Evolutionary conservation across 2,888 invertebrate genomes (phyloP).

Genomic region (Unio pictorum): DNA sequence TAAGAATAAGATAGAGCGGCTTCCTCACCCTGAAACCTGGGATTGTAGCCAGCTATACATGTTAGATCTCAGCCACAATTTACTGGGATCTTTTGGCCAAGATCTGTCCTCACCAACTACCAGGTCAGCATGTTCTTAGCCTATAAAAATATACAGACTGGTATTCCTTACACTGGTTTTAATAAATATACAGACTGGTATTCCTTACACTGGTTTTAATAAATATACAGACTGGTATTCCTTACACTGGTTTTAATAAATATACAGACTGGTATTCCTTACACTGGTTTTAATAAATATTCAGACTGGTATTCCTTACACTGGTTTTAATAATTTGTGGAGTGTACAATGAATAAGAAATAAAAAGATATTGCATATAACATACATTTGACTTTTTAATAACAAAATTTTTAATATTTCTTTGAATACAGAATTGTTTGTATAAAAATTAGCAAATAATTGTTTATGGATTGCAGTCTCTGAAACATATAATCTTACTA

Average conservation of each 20-base stretch:
- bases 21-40: constrained; percentile 52
- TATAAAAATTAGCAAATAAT: no score
- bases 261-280: background rate
- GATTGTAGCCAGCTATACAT: constrained; percentile 45
- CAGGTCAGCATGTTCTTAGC: background rate
- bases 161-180: background rate
- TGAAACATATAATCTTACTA: no score
- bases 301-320: background rate
- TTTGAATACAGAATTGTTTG: no score
- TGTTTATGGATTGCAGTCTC: no score
- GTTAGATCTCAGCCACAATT: constrained; percentile 55
- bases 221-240: background rate
- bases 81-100: constrained; percentile 22
- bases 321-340: no score
- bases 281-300: no score
- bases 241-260: no score
- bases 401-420: no score
- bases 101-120: constrained; percentile 10
- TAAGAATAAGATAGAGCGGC: constrained; percentile 48
- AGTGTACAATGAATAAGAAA: no score
- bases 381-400: no score
- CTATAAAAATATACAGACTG: background rate
- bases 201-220: background rate
- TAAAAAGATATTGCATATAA: no score
- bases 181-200: background rate